Evolutionary conservation across 2,888 invertebrate species (phyloP), one percentile per base, ranked within the genome.

Genomic region (Cremastinae sp.): DNA sequence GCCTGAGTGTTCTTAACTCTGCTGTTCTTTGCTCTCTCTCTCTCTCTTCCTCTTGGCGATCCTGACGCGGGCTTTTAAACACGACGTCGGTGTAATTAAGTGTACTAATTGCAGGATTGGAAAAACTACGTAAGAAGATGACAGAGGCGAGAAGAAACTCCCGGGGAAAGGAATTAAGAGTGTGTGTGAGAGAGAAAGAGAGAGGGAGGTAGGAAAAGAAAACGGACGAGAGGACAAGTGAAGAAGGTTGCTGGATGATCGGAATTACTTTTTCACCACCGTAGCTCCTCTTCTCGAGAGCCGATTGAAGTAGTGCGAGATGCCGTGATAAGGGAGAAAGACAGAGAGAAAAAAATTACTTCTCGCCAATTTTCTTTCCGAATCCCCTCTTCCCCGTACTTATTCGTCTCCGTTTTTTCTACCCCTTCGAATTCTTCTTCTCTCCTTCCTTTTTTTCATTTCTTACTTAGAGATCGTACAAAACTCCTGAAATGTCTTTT

Each of bases 91-190:
- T 56, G 64, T 70, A 77, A 75, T 77, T 70, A 61, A 61, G 62
- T 51, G 75, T 51, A 47, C 69, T 78, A 78, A 78, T 78, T 75
- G 70, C 49, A 70, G 64, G 45, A 78, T 64, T 5, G 41, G 22
- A 55, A 39, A 58, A 49, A 61, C 59, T 35, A 22, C 43, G 35
- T 53, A 49, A 10, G 58, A 41, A 55, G 62, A 39, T 22, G 47
- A 43, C 41, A 22, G 56, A 47, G 28, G 49, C 16, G 35, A 37
- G 37, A 12, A 5, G n/a, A 28, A 28, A 8, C 16, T 22, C 18
- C 39, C 14, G 7, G 16, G 55, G 45, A 49, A 9, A 14, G 10
- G 14, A 2, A 0, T 53, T 18, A 18, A 49, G 47, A 49, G 12
- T 4, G 22, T 22, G 43, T 5, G 39, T 39, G 37, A 56, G 20